Percentiles rank a stretch among this genome's conserved stretches.
phyloP scores from a whole-genome alignment of 2,888 invertebrate species.

The Philaethria dido region DNA sequence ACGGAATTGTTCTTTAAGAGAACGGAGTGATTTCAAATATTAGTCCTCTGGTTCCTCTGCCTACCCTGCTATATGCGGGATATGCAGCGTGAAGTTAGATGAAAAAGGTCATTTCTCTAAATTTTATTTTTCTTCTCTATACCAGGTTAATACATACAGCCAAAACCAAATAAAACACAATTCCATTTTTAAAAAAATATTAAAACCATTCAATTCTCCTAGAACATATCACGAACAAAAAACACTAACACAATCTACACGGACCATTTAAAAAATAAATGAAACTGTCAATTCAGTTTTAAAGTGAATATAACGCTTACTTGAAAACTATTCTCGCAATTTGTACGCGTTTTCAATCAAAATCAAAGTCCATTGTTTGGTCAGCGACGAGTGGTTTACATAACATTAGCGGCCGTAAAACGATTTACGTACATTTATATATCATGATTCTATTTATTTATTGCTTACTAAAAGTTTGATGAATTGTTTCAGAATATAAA shows the following conservation, averaged over 20 bases:
- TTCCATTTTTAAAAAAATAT: too few species aligned
- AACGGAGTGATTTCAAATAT: too few species aligned
- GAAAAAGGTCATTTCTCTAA: too few species aligned
- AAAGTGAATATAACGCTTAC: slow-evolving; percentile 4
- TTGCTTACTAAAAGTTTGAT: neutral
- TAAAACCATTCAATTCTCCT: neutral
- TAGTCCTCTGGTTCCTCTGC: too few species aligned
- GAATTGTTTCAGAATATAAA: too few species aligned
- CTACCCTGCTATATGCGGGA: too few species aligned
- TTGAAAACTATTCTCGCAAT: slow-evolving; percentile 23
- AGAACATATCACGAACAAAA: neutral
- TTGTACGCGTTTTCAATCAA: slow-evolving; percentile 30
- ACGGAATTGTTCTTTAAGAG: too few species aligned
- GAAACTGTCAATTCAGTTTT: neutral
- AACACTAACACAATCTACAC: neutral
- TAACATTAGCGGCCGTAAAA: slow-evolving; percentile 29
- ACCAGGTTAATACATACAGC: too few species aligned
- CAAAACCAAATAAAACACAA: too few species aligned
- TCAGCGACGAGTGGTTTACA: slow-evolving; percentile 32
- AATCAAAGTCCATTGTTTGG: slow-evolving; percentile 39
- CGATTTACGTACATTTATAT: slow-evolving; percentile 31
- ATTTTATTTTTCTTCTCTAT: too few species aligned
- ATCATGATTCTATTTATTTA: slow-evolving; percentile 5
- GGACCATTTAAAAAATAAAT: slow-evolving; percentile 13
- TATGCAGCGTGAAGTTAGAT: too few species aligned